Evolutionary conservation across 2,113 vertebrate species (phyloP).

Genomic region (Bombycilla garrulus): DNA sequence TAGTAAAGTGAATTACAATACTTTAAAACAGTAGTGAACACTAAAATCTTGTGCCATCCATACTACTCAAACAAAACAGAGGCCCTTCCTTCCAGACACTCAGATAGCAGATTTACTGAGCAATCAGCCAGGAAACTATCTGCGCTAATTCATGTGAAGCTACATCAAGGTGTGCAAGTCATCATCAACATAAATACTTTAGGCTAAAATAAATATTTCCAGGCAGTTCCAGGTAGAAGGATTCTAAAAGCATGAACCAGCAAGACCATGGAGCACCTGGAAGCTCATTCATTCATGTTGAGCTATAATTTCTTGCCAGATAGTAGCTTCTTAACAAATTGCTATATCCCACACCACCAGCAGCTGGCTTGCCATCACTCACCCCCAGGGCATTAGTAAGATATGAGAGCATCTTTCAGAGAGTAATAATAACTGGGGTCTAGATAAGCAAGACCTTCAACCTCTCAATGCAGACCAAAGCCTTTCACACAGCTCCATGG

Average conservation of each 20-base stretch:
- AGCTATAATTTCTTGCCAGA: not conserved
- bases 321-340: not conserved
- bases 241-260: not conserved
- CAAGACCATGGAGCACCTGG: fast-evolving
- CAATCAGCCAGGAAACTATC: not conserved
- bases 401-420: not conserved
- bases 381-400: not conserved
- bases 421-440: not conserved
- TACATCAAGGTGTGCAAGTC: not conserved
- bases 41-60: not conserved
- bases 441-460: not conserved
- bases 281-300: not conserved
- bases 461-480: not conserved
- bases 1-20: not conserved
- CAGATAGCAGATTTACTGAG: not conserved
- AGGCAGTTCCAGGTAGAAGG: not conserved
- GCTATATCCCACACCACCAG: not conserved
- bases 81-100: not conserved
- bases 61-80: not conserved
- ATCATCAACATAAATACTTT: not conserved
- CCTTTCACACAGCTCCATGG: not conserved
- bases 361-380: not conserved
- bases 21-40: not conserved
- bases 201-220: not conserved
- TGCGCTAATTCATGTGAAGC: not conserved